Conservation (phyloP, 2,113 vertebrate species). For the Poeciliopsis occidentalis region DNA sequence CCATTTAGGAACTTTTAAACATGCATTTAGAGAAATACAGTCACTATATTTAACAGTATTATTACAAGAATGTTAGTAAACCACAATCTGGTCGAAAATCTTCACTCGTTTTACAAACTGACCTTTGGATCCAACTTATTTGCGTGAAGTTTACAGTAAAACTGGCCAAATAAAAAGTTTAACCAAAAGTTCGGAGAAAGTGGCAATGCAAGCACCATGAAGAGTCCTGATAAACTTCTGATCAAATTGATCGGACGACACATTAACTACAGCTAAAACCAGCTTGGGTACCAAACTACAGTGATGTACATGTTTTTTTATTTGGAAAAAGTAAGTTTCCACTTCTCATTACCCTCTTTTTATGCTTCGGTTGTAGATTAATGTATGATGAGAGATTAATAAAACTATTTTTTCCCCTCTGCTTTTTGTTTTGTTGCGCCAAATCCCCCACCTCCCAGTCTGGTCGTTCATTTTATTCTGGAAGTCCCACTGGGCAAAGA, state of each 20-base stretch:
- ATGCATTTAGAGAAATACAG: constrained; percentile 23
- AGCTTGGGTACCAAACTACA: background rate
- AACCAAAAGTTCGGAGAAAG: background rate
- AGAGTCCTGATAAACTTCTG: background rate
- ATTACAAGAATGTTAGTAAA: background rate
- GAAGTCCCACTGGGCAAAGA: background rate
- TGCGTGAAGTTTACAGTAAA: background rate
- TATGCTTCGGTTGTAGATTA: background rate
- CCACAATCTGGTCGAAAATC: background rate
- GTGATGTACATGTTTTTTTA: no score
- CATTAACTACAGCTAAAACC: background rate
- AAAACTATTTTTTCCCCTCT: background rate
- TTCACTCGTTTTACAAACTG: background rate
- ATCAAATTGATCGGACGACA: background rate
- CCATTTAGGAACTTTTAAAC: constrained; percentile 52
- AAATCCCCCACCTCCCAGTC: no score
- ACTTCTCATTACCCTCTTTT: background rate
- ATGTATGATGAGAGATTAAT: background rate
- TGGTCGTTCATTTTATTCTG: no score
- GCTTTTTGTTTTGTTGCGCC: background rate
- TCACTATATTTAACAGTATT: constrained; percentile 17
- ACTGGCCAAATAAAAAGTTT: background rate
- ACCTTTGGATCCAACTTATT: background rate
- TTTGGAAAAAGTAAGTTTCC: background rate
- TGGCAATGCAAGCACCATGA: background rate